A percentile compares a stretch with the other conserved stretches of the same genome.
Conservation (phyloP, 2,888 invertebrate genomes). For the Ametastegia equiseti region DNA sequence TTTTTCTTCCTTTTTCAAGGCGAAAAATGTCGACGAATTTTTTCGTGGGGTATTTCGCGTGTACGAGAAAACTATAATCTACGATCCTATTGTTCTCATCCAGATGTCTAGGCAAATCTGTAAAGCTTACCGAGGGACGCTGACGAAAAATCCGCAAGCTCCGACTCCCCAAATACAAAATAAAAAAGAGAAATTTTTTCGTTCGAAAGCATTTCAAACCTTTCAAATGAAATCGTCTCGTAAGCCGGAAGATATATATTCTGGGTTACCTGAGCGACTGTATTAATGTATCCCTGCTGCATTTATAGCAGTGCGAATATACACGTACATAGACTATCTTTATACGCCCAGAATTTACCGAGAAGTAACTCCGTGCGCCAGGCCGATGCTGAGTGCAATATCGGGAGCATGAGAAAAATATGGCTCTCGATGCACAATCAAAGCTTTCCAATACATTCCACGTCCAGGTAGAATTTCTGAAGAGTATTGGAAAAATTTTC, state of each 20-base stretch:
- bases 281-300: background rate
- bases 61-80: conserved; percentile 8
- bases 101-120: background rate
- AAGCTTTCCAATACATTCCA: conserved; percentile 71
- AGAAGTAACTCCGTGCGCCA: conserved; percentile 11
- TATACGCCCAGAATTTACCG: conserved; percentile 19
- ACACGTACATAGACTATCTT: background rate
- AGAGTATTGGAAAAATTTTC: conserved; percentile 30
- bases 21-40: background rate
- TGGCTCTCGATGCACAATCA: conserved; percentile 72
- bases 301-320: background rate
- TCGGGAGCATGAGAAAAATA: conserved; percentile 69
- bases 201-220: conserved; percentile 35
- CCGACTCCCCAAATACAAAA: background rate
- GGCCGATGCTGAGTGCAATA: conserved; percentile 57
- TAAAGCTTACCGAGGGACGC: conserved; percentile 1
- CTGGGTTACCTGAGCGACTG: background rate
- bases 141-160: background rate
- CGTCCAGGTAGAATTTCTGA: conserved; percentile 52
- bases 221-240: conserved; percentile 38
- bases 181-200: conserved; percentile 1
- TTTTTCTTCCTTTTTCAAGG: background rate
- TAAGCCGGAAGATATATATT: background rate
- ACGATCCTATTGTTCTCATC: background rate
- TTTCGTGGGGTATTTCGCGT: background rate